Percentiles rank a stretch among this genome's conserved stretches.
Evolutionary conservation across 2,888 invertebrate species (phyloP).

Genomic region (Calameuta filiformis): DNA sequence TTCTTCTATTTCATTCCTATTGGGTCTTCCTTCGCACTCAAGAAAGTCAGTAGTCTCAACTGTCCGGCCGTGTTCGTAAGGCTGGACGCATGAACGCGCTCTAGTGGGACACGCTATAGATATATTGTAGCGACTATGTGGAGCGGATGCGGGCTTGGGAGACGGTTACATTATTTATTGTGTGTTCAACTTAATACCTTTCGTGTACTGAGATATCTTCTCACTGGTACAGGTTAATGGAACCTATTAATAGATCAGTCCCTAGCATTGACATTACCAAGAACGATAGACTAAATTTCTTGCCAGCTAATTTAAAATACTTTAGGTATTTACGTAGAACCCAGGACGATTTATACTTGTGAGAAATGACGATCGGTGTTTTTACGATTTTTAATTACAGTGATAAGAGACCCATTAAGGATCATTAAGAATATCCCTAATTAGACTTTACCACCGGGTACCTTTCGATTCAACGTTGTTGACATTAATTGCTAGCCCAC

Average conservation of each 20-base stretch:
- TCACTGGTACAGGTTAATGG: not conserved
- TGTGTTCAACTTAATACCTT: not conserved
- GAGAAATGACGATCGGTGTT: not conserved
- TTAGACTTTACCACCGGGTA: not conserved
- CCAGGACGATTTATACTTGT: not conserved
- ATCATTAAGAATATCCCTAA: not conserved
- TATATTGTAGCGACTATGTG: not conserved
- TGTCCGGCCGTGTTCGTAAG: not conserved
- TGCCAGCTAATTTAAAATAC: not conserved
- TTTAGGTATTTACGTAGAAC: not conserved
- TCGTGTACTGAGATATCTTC: not conserved
- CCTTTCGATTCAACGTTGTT: not conserved
- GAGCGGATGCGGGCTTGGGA: not conserved
- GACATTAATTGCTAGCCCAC: not conserved
- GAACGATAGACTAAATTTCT: not conserved
- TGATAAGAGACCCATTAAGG: not conserved
- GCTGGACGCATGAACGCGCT: not conserved
- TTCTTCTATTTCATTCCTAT: not conserved
- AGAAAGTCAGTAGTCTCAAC: not conserved
- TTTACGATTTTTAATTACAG: not conserved
- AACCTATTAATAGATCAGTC: not conserved
- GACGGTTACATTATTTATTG: not conserved
- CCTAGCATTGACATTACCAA: not conserved
- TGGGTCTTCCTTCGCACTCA: not conserved
- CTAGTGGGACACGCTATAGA: not conserved